Conservation (phyloP, 2,888 invertebrate species). For the Sarcophaga variegata region DNA sequence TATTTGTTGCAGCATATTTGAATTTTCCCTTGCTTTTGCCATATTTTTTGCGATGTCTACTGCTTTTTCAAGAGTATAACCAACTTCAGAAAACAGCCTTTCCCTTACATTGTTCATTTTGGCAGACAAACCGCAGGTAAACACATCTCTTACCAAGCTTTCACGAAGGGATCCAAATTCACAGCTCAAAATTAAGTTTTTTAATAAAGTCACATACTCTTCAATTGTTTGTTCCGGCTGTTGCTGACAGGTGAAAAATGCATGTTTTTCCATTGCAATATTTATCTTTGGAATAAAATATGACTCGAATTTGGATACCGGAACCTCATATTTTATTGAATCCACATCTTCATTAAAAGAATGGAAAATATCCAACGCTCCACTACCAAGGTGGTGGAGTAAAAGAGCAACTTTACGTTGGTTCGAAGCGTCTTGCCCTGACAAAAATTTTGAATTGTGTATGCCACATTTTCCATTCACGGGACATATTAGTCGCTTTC, state of each 20-base stretch:
- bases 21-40: background rate
- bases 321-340: conserved; percentile 36
- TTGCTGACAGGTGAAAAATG: conserved; percentile 31
- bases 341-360: conserved; percentile 65
- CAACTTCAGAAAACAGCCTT: conserved; percentile 12
- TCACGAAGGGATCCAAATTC: background rate
- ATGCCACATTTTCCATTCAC: conserved; percentile 60
- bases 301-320: conserved; percentile 19
- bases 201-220: background rate
- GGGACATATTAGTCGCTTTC: conserved; percentile 2
- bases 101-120: conserved; percentile 6
- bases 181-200: background rate
- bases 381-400: conserved; percentile 39
- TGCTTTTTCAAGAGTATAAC: conserved; percentile 19
- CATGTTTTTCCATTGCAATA: conserved; percentile 57
- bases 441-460: conserved; percentile 66
- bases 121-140: background rate
- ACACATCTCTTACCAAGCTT: background rate
- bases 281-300: conserved; percentile 67
- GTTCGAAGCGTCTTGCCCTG: background rate
- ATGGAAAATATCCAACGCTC: conserved; percentile 55
- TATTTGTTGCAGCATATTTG: conserved; percentile 15
- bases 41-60: conserved; percentile 28
- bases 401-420: conserved; percentile 44
- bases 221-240: background rate